Base-by-base conservation (phyloP, 2,888 invertebrate species). In the Lithophane semibrunnea region DNA sequence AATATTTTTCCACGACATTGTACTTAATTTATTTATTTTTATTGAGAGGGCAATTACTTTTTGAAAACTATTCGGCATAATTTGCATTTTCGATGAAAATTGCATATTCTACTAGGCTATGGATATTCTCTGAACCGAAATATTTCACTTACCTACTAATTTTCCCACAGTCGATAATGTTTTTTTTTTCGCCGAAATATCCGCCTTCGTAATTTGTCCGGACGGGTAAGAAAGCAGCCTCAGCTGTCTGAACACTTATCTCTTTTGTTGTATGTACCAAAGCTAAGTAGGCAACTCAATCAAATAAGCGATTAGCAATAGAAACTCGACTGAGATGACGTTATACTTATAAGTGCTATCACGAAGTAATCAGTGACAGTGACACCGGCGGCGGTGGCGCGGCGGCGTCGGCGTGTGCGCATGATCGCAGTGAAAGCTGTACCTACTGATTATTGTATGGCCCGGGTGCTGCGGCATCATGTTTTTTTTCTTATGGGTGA, bases 351-450 rank as follows among this genome's bases (percentile, higher is more conserved):
- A 73, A 73, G 66, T 60, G 76, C 66, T 80, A 87, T 88, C 81
- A 85, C 85, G 86, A 88, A 75, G 84, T 75, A 86, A 88, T 87
- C 85, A 86, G 68, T 69, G 75, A 58, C 74, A 78, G 77, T 72
- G 77, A 81, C 77, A 77, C 64, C 64, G 65, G 54, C 60, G 60
- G 60, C 18, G 24, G 60, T 21, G 60, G 21, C 54, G 73, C 52
- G 76, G n/a, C 69, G 12, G 21, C 54, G 54, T 76, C 76, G 77
- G 12, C 58, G 60, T 82, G 44, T 60, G 79, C 77, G 75, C 80
- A 74, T 56, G 71, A 24, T 54, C 44, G 37, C 61, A 76, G 88
- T 83, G 88, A 88, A 88, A 88, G 88, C 80, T 67, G 73, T 58
- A 37, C 56, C 58, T 54, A 52, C 84, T 80, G 76, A 80, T 82